Evolutionary conservation across 2,113 vertebrate species (phyloP).

Genomic region (Callocephalon fimbriatum): DNA sequence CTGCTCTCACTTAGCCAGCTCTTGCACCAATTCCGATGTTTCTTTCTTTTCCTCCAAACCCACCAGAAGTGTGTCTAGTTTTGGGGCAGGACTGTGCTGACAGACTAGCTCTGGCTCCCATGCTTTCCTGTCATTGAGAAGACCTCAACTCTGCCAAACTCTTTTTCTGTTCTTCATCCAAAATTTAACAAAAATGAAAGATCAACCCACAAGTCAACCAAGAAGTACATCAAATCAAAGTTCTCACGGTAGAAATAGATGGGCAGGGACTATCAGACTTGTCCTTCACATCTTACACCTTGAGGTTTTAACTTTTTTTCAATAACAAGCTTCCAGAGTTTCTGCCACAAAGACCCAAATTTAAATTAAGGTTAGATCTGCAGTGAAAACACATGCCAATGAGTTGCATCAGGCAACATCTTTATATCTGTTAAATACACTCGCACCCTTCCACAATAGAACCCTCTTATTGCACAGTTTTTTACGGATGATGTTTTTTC

Average conservation of each 20-base stretch:
- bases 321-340: background rate
- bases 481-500: background rate
- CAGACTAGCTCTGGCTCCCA: background rate
- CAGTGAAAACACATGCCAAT: background rate
- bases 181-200: background rate
- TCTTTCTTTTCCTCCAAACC: background rate
- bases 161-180: background rate
- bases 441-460: rapidly evolving
- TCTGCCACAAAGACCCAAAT: background rate
- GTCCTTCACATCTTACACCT: background rate
- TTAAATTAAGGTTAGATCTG: background rate
- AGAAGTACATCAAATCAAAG: background rate
- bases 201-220: background rate
- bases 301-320: background rate
- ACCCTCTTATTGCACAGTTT: background rate
- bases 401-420: background rate
- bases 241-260: background rate
- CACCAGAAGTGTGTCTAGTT: background rate
- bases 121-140: background rate
- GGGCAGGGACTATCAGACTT: background rate
- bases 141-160: background rate
- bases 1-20: background rate
- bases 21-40: background rate
- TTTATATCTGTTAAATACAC: background rate
- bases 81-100: background rate